Conservation (phyloP, 2,797 vertebrate genomes). For the Sebastes itinus region DNA sequence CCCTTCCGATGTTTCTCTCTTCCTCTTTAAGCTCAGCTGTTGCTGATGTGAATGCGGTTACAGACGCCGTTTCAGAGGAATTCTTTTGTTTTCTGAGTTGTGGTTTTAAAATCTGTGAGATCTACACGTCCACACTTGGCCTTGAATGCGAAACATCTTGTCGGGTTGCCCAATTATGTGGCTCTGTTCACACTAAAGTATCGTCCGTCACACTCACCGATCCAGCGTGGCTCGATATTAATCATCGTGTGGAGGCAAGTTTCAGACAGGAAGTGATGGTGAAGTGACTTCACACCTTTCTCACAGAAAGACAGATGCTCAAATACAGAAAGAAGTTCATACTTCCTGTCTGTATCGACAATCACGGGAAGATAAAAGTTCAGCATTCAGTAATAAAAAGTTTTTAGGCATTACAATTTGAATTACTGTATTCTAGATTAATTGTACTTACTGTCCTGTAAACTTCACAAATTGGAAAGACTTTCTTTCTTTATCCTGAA, state of each 20-base stretch:
- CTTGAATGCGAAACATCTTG: neutral
- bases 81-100: neutral
- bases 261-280: constrained; percentile 9
- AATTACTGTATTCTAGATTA: neutral
- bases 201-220: neutral
- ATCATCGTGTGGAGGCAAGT: neutral
- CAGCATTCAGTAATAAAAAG: neutral
- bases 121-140: neutral
- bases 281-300: neutral
- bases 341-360: neutral
- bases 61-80: neutral
- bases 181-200: neutral
- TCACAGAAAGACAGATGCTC: neutral
- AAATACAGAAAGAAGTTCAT: neutral
- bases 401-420: neutral
- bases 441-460: neutral
- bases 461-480: neutral
- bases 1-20: neutral
- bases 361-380: neutral
- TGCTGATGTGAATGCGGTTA: neutral
- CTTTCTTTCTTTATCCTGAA: neutral
- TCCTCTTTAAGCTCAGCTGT: constrained; percentile 4
- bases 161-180: neutral
- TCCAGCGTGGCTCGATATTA: accelerated
- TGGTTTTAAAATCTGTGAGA: neutral